Conservation (phyloP, 2,113 vertebrate species). For the Andinoacara biseriatus region DNA sequence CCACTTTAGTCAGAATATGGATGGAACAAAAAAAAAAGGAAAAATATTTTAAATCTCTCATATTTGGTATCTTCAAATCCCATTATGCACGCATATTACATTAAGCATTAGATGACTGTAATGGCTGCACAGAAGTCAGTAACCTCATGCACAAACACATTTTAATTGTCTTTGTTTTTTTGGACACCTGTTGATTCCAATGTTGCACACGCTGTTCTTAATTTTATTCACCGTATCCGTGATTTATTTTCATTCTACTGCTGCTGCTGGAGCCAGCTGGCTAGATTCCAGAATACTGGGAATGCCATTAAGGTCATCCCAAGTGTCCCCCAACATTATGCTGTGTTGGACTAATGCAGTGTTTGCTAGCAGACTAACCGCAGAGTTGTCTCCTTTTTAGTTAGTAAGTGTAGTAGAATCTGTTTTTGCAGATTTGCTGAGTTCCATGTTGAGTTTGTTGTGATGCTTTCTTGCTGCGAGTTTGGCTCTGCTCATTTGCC, state of each 20-base stretch:
- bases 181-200: neutral
- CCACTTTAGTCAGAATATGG: neutral
- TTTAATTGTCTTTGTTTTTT: neutral
- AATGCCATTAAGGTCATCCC: neutral
- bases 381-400: too few species aligned
- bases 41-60: neutral
- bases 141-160: neutral
- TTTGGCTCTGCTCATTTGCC: too few species aligned
- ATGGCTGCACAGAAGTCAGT: neutral
- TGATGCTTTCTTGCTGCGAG: too few species aligned
- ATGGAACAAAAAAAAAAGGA: neutral
- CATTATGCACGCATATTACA: neutral
- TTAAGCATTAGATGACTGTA: neutral
- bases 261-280: neutral
- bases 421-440: too few species aligned
- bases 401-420: too few species aligned
- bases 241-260: neutral
- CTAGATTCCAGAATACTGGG: neutral
- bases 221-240: neutral
- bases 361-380: neutral
- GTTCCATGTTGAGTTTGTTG: too few species aligned
- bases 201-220: neutral
- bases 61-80: neutral
- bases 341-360: neutral
- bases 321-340: neutral